These are phyloP conservation scores for Drosophila mimica DNA, from an alignment of 2,888 invertebrate genomes.

Conservation along the genomic window DNA sequence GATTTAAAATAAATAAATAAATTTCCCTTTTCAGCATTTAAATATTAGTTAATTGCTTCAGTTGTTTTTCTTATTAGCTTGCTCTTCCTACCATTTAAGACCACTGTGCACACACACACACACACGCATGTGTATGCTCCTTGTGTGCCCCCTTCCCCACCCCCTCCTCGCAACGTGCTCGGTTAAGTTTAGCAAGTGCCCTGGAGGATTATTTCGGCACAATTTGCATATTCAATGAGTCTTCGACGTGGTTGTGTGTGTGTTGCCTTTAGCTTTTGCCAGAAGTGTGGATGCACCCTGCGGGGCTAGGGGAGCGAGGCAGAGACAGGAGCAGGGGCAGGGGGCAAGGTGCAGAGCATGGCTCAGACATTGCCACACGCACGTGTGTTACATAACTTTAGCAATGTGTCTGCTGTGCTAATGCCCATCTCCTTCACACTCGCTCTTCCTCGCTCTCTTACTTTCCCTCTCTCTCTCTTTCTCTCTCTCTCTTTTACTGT, in stretches of 20 bases:
- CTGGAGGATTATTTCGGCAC: conserved; percentile 70
- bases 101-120: conserved; percentile 22
- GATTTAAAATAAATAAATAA: neutral
- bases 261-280: conserved; percentile 13
- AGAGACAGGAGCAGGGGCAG: conserved; percentile 12
- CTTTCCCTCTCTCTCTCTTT: neutral
- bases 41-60: neutral
- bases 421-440: neutral
- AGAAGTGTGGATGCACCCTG: neutral
- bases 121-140: neutral
- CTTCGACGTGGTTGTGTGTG: conserved; percentile 44
- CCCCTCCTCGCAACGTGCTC: neutral
- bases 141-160: accelerated
- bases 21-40: neutral
- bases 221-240: conserved; percentile 82
- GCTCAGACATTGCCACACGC: conserved; percentile 43
- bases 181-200: conserved; percentile 46
- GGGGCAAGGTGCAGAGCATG: conserved; percentile 6
- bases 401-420: conserved; percentile 59
- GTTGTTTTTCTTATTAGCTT: neutral
- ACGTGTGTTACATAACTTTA: conserved; percentile 74
- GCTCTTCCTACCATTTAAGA: too few relatives aligned
- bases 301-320: conserved; percentile 7
- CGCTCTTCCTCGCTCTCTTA: neutral
- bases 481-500: neutral